Percentiles rank a stretch among this genome's conserved stretches.
Evolutionary conservation across 2,888 invertebrate genomes (phyloP).

Genomic region (Drosophila colorata): DNA sequence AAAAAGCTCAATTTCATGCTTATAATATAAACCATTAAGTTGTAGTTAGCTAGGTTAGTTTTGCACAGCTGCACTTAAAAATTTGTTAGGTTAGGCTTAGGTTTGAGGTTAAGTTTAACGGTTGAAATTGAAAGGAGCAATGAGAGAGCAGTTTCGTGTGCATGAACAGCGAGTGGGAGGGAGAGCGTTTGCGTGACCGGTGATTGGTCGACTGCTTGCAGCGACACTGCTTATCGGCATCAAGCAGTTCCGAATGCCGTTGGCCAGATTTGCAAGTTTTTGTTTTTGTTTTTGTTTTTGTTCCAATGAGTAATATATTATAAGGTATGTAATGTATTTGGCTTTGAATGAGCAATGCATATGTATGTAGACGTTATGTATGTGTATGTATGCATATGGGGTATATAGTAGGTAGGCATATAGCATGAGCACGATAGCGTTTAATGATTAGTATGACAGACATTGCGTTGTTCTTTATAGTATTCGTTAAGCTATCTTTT

Average conservation of each 20-base stretch:
- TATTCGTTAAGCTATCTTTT: conserved; percentile 19
- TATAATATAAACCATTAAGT: conserved; percentile 71
- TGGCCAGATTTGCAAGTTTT: neutral
- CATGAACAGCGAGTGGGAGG: neutral
- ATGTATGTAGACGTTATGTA: conserved; percentile 22
- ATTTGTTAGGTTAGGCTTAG: conserved; percentile 41
- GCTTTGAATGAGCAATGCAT: conserved; percentile 41
- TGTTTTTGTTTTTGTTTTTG: no score
- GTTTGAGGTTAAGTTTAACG: conserved; percentile 38
- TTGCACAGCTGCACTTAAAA: conserved; percentile 46
- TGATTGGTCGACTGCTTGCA: conserved; percentile 3
- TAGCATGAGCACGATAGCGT: conserved; percentile 37
- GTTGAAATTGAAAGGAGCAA: conserved; percentile 20
- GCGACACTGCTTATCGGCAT: conserved; percentile 3
- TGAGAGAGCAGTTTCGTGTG: conserved; percentile 5
- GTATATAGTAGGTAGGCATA: conserved; percentile 37
- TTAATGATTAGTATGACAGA: conserved; percentile 38
- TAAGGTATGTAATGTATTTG: conserved; percentile 21
- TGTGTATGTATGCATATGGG: conserved; percentile 8
- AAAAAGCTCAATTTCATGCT: conserved; percentile 76
- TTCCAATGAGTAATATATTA: conserved; percentile 10
- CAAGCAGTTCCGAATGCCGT: conserved; percentile 8
- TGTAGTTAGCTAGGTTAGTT: conserved; percentile 65
- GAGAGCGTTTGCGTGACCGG: conserved; percentile 1
- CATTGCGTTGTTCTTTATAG: conserved; percentile 41